These are phyloP conservation scores for Phaedon cochleariae DNA, from an alignment of 2,888 invertebrate genomes.

Conservation along the genomic window DNA sequence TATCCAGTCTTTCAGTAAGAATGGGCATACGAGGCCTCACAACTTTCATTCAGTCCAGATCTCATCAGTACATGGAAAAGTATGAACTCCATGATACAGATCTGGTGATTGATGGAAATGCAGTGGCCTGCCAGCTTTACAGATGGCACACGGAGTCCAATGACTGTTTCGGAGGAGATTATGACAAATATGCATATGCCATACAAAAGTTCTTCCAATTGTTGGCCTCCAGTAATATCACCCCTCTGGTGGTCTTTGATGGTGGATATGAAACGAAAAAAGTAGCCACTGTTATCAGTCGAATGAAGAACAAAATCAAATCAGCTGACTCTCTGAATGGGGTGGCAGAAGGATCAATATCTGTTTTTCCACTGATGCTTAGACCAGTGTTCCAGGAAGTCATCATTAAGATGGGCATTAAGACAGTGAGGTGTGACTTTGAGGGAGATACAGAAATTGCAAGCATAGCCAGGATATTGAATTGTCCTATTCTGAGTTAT, in stretches of 20 bases:
- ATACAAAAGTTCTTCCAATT: constrained; percentile 75
- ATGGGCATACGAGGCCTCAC: constrained; percentile 81
- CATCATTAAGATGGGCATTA: constrained; percentile 70
- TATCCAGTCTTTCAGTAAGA: constrained; percentile 2
- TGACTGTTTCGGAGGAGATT: constrained; percentile 87
- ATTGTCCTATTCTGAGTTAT: constrained; percentile 88
- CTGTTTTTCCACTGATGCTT: constrained; percentile 71
- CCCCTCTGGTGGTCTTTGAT: constrained; percentile 80
- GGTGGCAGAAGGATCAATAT: constrained; percentile 64
- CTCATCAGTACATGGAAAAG: constrained; percentile 70
- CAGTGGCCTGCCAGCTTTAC: constrained; percentile 77
- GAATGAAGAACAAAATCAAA: constrained; percentile 50
- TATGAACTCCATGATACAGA: constrained; percentile 74
- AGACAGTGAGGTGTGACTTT: constrained; percentile 78
- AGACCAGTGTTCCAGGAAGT: constrained; percentile 79
- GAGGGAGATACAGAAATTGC: constrained; percentile 93
- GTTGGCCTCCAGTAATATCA: constrained; percentile 74
- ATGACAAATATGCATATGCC: constrained; percentile 76
- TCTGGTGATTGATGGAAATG: constrained; percentile 85
- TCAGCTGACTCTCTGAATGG: constrained; percentile 65
- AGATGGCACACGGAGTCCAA: constrained; percentile 64
- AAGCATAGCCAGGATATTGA: constrained; percentile 76
- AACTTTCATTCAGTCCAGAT: constrained; percentile 77
- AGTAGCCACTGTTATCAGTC: constrained; percentile 46
- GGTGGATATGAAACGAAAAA: constrained; percentile 68